Conservation (phyloP, 2,113 vertebrate genomes). For the Nothocercus nigrocapillus region DNA sequence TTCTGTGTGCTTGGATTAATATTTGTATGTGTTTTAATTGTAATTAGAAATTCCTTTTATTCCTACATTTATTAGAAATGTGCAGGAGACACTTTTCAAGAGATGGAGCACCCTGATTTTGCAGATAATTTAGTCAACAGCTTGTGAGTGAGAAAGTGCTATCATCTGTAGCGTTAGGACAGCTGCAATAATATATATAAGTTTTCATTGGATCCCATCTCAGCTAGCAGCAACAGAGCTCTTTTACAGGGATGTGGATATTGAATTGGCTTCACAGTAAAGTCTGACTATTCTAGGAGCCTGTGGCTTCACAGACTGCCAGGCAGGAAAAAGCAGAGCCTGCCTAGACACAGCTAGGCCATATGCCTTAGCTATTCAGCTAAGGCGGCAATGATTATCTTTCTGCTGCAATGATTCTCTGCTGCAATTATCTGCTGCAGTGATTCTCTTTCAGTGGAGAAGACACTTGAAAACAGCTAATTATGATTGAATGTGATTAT, state of each 20-base stretch:
- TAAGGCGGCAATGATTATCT: background rate
- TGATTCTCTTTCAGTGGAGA: background rate
- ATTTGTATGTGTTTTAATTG: background rate
- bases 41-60: background rate
- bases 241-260: background rate
- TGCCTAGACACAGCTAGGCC: background rate
- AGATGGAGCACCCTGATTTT: background rate
- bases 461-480: background rate
- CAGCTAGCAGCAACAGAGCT: background rate
- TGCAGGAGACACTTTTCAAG: background rate
- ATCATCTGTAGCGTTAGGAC: background rate
- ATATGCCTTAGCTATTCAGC: background rate
- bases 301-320: background rate
- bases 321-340: background rate
- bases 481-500: background rate
- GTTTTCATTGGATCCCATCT: background rate
- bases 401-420: background rate
- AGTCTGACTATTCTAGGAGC: background rate
- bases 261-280: background rate
- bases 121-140: background rate
- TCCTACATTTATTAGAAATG: background rate
- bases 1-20: background rate
- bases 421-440: too few relatives aligned
- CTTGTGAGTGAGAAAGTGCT: background rate
- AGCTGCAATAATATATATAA: background rate